Percentiles rank a stretch among this genome's conserved stretches.
Evolutionary conservation across 2,797 vertebrate species (phyloP).

Genomic region (Adelosebastes latens): DNA sequence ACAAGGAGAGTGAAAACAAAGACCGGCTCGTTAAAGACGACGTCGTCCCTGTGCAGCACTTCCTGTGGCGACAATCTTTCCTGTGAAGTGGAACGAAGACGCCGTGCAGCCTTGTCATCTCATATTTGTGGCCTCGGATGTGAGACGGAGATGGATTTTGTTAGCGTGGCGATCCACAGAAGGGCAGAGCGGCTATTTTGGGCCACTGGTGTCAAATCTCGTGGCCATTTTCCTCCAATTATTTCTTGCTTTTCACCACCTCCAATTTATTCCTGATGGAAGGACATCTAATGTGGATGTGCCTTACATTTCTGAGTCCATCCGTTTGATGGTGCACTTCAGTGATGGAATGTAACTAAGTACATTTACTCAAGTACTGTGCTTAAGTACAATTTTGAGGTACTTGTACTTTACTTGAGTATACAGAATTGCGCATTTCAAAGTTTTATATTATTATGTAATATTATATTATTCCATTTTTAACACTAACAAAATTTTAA

Average conservation of each 20-base stretch:
- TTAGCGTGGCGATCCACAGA: constrained; percentile 1
- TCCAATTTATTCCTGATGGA: background rate
- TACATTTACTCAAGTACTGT: background rate
- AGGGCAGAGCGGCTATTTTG: constrained; percentile 13
- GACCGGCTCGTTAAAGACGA: background rate
- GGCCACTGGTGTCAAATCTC: constrained; percentile 8
- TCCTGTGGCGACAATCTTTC: constrained; percentile 1
- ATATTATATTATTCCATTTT: background rate
- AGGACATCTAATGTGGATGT: background rate
- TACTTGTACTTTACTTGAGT: background rate
- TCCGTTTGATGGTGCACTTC: background rate
- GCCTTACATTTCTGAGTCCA: background rate
- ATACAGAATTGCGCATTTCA: background rate
- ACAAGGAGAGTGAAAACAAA: background rate
- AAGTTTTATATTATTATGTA: background rate
- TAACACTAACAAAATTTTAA: background rate
- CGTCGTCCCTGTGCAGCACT: background rate
- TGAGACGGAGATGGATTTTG: constrained; percentile 26
- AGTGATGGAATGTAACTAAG: background rate
- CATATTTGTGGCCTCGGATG: constrained; percentile 25
- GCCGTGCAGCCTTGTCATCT: constrained; percentile 17
- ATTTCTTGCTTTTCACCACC: background rate
- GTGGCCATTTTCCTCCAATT: background rate
- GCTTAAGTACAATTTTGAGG: background rate
- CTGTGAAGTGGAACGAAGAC: constrained; percentile 27